These are phyloP conservation scores for Mormoops blainvillei DNA, from an alignment of 2,113 vertebrate genomes.

Conservation along the genomic window DNA sequence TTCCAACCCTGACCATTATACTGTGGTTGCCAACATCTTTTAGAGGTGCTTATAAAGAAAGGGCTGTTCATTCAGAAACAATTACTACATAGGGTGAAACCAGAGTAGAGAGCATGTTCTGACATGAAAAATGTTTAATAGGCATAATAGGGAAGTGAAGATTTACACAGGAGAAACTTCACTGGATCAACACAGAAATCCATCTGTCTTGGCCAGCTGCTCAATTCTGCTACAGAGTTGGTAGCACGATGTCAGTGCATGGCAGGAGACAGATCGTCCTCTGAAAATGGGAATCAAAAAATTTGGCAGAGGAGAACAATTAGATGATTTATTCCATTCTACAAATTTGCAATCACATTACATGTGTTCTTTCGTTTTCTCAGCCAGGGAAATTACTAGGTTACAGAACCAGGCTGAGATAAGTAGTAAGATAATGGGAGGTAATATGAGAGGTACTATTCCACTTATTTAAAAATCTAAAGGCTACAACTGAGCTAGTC, in stretches of 20 bases:
- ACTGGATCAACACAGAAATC: constrained; percentile 43
- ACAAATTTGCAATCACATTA: constrained; percentile 20
- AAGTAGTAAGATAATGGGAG: constrained; percentile 40
- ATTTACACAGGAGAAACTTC: constrained; percentile 1
- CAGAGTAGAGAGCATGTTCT: background rate
- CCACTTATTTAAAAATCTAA: constrained; percentile 49
- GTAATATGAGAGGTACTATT: background rate
- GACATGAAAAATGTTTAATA: background rate
- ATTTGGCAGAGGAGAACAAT: background rate
- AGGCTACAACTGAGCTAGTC: background rate
- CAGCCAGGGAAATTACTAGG: background rate
- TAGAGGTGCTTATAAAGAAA: background rate
- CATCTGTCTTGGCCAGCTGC: constrained; percentile 39
- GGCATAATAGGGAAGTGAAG: constrained; percentile 21
- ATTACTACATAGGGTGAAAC: background rate
- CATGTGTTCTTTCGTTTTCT: background rate
- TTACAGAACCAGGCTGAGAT: background rate
- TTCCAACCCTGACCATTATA: background rate
- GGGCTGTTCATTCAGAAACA: background rate
- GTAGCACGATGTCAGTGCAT: background rate
- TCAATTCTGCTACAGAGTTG: constrained; percentile 3
- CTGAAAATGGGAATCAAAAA: constrained; percentile 28
- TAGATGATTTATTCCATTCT: background rate
- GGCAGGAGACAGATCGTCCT: background rate
- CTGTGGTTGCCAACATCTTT: background rate